Percentiles rank a stretch among this genome's conserved stretches.
Conservation (phyloP, 2,888 invertebrate genomes). For the Drosophila diplacantha region DNA sequence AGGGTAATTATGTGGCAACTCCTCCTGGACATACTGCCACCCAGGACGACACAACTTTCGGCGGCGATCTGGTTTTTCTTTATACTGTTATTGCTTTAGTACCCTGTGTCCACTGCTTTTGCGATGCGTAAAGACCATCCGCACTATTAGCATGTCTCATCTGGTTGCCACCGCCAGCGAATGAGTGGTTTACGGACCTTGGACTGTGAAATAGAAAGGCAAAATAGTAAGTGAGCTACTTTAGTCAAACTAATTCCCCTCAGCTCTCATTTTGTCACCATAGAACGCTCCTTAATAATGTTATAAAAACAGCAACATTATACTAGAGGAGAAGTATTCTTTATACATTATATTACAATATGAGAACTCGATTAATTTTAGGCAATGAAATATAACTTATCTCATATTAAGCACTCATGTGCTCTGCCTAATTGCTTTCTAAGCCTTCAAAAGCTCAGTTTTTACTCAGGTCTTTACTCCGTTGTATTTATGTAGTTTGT, state of each 20-base stretch:
- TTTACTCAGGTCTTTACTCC: too few species aligned
- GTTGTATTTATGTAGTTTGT: too few species aligned
- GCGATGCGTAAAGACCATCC: conserved; percentile 52
- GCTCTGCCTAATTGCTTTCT: too few species aligned
- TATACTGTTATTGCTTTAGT: conserved; percentile 39
- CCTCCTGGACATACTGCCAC: conserved; percentile 44
- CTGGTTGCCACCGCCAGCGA: conserved; percentile 33
- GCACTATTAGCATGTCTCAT: conserved; percentile 69
- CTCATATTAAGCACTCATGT: neutral
- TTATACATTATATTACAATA: neutral
- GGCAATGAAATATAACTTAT: too few species aligned
- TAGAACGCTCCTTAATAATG: neutral
- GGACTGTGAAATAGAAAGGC: conserved; percentile 40
- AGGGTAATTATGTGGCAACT: conserved; percentile 47
- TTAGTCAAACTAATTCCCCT: neutral
- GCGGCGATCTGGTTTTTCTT: conserved; percentile 36
- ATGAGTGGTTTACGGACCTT: conserved; percentile 12
- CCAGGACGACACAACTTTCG: conserved; percentile 34
- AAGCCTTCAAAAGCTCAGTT: too few species aligned
- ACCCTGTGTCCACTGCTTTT: conserved; percentile 43
- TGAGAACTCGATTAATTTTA: neutral
- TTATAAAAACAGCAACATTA: neutral
- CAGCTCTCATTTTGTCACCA: neutral
- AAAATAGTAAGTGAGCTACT: conserved; percentile 2
- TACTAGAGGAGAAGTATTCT: neutral